phyloP scores from a whole-genome alignment of 2,113 vertebrate genomes.

The Rhinolophus ferrumequinum region DNA sequence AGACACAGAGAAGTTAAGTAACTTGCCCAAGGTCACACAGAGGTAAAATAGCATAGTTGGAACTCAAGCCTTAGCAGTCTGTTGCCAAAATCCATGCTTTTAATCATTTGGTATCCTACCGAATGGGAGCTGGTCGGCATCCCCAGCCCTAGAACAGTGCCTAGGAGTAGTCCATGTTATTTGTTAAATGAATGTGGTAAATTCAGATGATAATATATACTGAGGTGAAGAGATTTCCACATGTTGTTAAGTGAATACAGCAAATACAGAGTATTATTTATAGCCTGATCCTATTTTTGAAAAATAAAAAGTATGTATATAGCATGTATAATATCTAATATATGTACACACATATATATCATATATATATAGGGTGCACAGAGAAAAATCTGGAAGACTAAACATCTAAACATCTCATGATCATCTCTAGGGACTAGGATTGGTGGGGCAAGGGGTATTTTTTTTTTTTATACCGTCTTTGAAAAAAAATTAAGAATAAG shows the following conservation, averaged over 20 bases:
- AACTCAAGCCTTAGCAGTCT: background rate
- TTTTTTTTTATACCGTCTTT: background rate
- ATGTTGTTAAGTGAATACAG: background rate
- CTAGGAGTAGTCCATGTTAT: background rate
- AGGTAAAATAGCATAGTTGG: background rate
- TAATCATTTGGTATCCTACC: background rate
- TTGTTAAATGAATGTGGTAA: background rate
- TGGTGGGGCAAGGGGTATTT: background rate
- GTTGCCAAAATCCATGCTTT: background rate
- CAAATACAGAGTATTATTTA: background rate
- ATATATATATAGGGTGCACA: background rate
- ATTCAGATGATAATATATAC: background rate
- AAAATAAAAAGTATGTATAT: background rate
- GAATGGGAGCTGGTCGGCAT: background rate
- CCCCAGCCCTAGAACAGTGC: background rate
- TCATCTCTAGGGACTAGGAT: background rate
- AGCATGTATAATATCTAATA: background rate
- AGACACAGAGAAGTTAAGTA: background rate
- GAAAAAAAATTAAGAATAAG: background rate
- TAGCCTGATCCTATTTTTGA: background rate
- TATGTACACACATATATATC: background rate
- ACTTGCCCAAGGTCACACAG: background rate
- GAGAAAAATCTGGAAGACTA: background rate
- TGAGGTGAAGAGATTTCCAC: background rate
- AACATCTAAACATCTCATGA: background rate